Base-by-base conservation (phyloP, 1,140 invertebrate species). In the Temnothorax curvispinosus region DNA sequence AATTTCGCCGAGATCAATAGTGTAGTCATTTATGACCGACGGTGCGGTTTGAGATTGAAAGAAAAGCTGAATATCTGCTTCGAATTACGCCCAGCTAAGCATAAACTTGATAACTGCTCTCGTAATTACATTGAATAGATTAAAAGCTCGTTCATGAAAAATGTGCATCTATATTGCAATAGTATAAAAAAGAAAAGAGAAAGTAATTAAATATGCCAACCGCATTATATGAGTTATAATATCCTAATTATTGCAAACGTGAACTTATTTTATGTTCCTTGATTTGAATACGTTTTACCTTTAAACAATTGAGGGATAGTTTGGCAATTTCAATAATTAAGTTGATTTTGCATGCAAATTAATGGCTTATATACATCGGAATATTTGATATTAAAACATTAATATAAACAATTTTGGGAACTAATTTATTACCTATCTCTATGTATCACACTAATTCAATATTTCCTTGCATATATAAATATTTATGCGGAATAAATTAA, bases 251-350 rank as follows among this genome's bases (percentile, higher is more conserved):
- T 41, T 41, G 38, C 35, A 18, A 64, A 77, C 4, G 7, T 77
- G 1, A 13, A 32, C 1, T 64, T 35, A 47, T 47, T 47, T 58
- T 35, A 62, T 13, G 9, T 47, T 62, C 0, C 35, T 64, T 60
- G 18, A 21, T n/a, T 35, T n/a, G 1, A 13, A 13, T 35, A 32
- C 11, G 47, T 65, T 65, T 64, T 47, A 35, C 50, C n/a, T 50
- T 65, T 52, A 65, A 65, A 2, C 41, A 64, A 52, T 21, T n/a
- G 0, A 54, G 41, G 1, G 2, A 27, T 47, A 27, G 2, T 41
- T 44, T 0, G 21, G 7, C 44, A 78, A 65, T 78, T 78, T 78
- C 6, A 56, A 71, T 81, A 44, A 81, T 71, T 44, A 27, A 52
- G 3, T 67, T 54, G 2, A 44, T 21, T 54, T 27, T 0, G 1